phyloP scores from a whole-genome alignment of 2,113 vertebrate species.

The Acrocephalus kingi region DNA sequence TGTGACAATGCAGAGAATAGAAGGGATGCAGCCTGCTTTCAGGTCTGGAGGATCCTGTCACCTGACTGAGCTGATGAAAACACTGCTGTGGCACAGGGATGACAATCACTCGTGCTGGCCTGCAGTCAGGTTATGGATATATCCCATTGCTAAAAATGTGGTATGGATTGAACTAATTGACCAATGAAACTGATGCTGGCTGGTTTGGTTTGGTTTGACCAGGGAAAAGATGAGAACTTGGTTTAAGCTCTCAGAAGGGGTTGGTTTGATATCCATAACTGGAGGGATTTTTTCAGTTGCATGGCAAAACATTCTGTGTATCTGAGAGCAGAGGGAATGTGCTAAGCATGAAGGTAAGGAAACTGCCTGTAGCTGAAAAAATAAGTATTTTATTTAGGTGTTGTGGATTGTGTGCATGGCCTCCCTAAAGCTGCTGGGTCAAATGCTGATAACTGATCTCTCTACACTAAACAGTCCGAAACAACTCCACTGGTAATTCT shows the following conservation, averaged over 20 bases:
- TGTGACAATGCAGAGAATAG: accelerated
- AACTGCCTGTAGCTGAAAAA: neutral
- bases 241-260: neutral
- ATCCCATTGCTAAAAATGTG: neutral
- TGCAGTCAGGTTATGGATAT: neutral
- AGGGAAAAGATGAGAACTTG: neutral
- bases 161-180: neutral
- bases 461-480: neutral
- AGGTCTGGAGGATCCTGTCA: neutral
- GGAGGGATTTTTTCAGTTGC: neutral
- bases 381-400: neutral
- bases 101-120: accelerated
- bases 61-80: neutral
- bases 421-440: neutral
- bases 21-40: neutral
- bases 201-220: neutral
- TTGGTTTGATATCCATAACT: neutral
- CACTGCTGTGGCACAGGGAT: accelerated
- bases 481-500: neutral
- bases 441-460: neutral
- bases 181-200: neutral
- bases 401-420: neutral
- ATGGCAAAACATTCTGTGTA: neutral
- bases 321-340: neutral
- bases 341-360: neutral